Percentiles rank a stretch among this genome's conserved stretches.
Conservation (phyloP, 2,888 invertebrate genomes). For the Myopa testacea region DNA sequence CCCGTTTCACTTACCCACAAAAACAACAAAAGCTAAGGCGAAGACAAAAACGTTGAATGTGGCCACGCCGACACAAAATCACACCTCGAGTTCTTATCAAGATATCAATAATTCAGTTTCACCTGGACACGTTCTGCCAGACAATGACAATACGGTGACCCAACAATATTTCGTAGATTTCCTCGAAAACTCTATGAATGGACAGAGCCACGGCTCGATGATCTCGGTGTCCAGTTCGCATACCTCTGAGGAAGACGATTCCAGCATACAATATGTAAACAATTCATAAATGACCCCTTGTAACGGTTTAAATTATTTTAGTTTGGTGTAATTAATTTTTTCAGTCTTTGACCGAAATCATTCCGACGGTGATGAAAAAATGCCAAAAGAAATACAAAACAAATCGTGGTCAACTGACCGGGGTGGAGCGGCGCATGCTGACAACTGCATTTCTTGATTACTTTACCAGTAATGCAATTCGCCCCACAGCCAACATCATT, state of each 20-base stretch:
- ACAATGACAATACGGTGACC: neutral
- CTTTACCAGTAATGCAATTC: slow-evolving; percentile 11
- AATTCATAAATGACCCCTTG: neutral
- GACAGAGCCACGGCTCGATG: neutral
- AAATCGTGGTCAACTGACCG: slow-evolving; percentile 23
- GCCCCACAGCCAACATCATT: slow-evolving; percentile 4
- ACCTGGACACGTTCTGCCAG: neutral
- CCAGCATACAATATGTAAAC: neutral
- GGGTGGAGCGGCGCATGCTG: slow-evolving; percentile 25
- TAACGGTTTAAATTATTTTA: neutral
- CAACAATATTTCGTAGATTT: neutral
- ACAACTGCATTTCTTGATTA: slow-evolving; percentile 33
- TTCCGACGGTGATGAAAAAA: slow-evolving; percentile 18
- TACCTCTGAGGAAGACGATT: neutral
- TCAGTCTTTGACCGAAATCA: slow-evolving; percentile 28
- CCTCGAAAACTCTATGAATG: neutral
- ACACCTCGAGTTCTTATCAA: neutral
- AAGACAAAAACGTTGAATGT: neutral
- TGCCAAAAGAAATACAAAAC: slow-evolving; percentile 30
- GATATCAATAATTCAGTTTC: neutral
- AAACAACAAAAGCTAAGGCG: neutral
- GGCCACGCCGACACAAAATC: neutral
- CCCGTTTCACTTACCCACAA: neutral
- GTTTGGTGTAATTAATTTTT: neutral
- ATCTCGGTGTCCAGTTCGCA: neutral